phyloP scores from a whole-genome alignment of 1,140 invertebrate genomes.

The Pissodes strobi region DNA sequence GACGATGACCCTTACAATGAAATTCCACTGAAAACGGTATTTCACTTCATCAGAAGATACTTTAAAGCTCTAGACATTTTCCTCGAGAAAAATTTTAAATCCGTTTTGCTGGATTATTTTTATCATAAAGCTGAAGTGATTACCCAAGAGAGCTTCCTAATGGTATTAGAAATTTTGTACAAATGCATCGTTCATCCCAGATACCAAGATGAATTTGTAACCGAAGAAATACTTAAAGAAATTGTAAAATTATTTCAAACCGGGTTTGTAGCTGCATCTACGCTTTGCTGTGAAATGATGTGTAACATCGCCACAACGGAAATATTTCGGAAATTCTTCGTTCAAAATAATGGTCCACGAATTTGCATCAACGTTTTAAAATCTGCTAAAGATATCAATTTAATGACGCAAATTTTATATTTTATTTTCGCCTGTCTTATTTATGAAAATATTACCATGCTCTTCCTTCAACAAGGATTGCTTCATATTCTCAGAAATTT shows the following conservation, averaged over 20 bases:
- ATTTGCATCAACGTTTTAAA: conserved; percentile 34
- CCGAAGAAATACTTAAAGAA: conserved; percentile 29
- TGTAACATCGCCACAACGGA: conserved; percentile 22
- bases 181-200: conserved; percentile 32
- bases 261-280: conserved; percentile 13
- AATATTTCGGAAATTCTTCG: conserved; percentile 40
- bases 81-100: conserved; percentile 17
- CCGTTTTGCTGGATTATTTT: conserved; percentile 39
- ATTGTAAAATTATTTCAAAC: conserved; percentile 33
- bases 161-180: conserved; percentile 40
- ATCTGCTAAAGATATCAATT: conserved; percentile 26
- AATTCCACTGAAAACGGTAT: conserved; percentile 39
- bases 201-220: conserved; percentile 32
- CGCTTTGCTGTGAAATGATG: conserved; percentile 39
- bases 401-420: conserved; percentile 39
- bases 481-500: conserved; percentile 35
- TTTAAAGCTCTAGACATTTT: conserved; percentile 35
- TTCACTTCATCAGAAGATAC: conserved; percentile 33
- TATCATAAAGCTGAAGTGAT: conserved; percentile 21
- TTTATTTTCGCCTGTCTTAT: conserved; percentile 40
- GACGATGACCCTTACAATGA: conserved; percentile 40
- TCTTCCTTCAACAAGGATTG: conserved; percentile 37
- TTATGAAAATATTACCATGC: conserved; percentile 39
- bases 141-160: conserved; percentile 24
- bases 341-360: conserved; percentile 33